Evolutionary conservation across 2,888 invertebrate genomes (phyloP).

Genomic region (Harpagoxenus sublaevis): DNA sequence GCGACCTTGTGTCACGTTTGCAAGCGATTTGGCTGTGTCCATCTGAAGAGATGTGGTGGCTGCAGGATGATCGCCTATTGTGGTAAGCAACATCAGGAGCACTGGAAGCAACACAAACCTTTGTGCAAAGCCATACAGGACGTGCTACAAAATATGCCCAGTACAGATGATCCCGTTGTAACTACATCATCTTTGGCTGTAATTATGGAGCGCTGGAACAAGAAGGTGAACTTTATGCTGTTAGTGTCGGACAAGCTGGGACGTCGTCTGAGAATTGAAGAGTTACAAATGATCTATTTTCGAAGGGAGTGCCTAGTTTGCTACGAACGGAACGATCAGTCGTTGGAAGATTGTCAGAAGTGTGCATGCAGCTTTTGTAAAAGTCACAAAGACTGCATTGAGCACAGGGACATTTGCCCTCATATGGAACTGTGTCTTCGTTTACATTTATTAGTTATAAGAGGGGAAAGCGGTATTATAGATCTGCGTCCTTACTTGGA

Average conservation of each 20-base stretch:
- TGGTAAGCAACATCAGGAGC: constrained; percentile 80
- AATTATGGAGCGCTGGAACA: too few species aligned
- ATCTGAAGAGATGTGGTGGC: constrained; percentile 80
- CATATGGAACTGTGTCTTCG: constrained; percentile 75
- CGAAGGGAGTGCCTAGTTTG: too few species aligned
- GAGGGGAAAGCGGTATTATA: too few species aligned
- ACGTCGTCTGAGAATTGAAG: too few species aligned
- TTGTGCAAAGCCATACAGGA: constrained; percentile 77
- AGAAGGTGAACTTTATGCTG: too few species aligned
- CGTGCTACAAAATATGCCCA: constrained; percentile 53
- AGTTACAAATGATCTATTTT: too few species aligned
- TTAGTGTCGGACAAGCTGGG: too few species aligned
- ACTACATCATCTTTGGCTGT: too few species aligned
- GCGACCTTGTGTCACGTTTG: constrained; percentile 84
- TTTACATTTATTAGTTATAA: constrained; percentile 70
- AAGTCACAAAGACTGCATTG: constrained; percentile 65
- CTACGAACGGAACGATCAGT: too few species aligned
- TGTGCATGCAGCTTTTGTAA: constrained; percentile 67
- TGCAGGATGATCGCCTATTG: constrained; percentile 84
- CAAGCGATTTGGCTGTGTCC: constrained; percentile 75
- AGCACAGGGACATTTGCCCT: constrained; percentile 71
- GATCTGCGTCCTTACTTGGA: too few species aligned
- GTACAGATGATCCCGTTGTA: too few species aligned
- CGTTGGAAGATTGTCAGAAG: too few species aligned
- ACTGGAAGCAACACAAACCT: constrained; percentile 82